Percentiles rank a stretch among this genome's conserved stretches.
Conservation (phyloP, 2,113 vertebrate species). For the Paedocypris sp. region DNA sequence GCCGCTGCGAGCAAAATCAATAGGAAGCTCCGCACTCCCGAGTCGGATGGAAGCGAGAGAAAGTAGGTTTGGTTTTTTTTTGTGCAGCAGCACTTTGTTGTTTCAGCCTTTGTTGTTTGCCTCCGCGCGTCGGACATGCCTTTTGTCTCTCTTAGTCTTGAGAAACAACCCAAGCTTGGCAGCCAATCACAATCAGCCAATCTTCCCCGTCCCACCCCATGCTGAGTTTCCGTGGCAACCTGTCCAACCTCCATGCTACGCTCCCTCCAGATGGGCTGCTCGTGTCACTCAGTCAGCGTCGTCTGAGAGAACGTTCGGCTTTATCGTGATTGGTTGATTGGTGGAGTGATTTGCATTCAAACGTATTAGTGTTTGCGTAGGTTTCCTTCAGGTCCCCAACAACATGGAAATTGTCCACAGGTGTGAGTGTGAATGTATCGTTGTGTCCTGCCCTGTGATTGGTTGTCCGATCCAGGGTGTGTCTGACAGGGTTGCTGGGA, state of each 20-base stretch:
- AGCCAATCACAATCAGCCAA: slow-evolving; percentile 38
- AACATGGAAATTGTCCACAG: too few relatives aligned
- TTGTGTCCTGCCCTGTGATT: too few relatives aligned
- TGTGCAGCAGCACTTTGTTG: slow-evolving; percentile 22
- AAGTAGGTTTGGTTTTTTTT: slow-evolving; percentile 11
- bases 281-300: slow-evolving; percentile 25
- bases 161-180: slow-evolving; percentile 34
- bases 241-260: slow-evolving; percentile 44
- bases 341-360: too few relatives aligned
- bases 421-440: too few relatives aligned
- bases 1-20: slow-evolving; percentile 21
- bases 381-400: too few relatives aligned
- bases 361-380: too few relatives aligned
- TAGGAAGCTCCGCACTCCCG: neutral
- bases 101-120: slow-evolving; percentile 19
- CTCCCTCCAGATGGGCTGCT: slow-evolving; percentile 42
- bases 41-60: slow-evolving; percentile 17
- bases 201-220: slow-evolving; percentile 37
- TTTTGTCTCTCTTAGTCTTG: slow-evolving; percentile 41
- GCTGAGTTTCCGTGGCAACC: slow-evolving; percentile 49
- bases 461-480: too few relatives aligned
- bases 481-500: too few relatives aligned
- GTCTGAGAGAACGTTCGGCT: neutral
- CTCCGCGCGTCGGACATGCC: slow-evolving; percentile 29
- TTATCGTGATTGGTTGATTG: too few relatives aligned